Conservation (phyloP, 2,113 vertebrate species). For the Acanthisitta chloris region DNA sequence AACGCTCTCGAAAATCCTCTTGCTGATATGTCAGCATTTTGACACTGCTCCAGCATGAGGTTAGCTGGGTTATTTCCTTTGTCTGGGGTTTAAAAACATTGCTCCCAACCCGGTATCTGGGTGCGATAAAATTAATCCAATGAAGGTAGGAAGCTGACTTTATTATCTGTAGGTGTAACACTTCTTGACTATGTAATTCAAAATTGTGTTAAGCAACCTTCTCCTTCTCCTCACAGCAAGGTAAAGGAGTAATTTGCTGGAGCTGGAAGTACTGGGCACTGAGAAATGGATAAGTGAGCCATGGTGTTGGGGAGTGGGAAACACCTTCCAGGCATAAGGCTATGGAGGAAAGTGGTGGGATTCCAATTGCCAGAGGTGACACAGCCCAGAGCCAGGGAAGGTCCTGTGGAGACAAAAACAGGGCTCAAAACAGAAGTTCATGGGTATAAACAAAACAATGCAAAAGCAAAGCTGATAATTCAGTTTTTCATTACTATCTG, state of each 20-base stretch:
- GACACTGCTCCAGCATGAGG: not conserved
- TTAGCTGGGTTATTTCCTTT: not conserved
- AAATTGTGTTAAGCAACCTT: not conserved
- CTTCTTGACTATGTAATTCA: not conserved
- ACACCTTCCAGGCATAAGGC: not conserved
- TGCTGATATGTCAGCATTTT: not conserved
- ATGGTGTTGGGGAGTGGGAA: rapidly evolving
- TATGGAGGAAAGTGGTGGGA: not conserved
- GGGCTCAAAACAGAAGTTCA: not conserved
- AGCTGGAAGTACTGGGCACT: not conserved
- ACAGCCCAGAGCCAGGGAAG: not conserved
- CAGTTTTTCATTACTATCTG: not conserved
- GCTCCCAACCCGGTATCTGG: not conserved
- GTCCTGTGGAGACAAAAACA: rapidly evolving
- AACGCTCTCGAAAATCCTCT: not conserved
- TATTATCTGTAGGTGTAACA: not conserved
- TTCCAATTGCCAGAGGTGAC: not conserved
- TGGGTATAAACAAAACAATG: not conserved
- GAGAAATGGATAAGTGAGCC: not conserved
- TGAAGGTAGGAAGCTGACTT: not conserved
- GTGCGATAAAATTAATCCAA: not conserved
- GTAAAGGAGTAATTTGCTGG: not conserved
- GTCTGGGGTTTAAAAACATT: not conserved
- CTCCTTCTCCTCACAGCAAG: not conserved
- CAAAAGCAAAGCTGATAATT: not conserved